A percentile compares a stretch with the other conserved stretches of the same genome.
Conservation (phyloP, 30 jellyfish, hydroid and myxozoan species). For the Hydractinia symbiolongicarpus region DNA sequence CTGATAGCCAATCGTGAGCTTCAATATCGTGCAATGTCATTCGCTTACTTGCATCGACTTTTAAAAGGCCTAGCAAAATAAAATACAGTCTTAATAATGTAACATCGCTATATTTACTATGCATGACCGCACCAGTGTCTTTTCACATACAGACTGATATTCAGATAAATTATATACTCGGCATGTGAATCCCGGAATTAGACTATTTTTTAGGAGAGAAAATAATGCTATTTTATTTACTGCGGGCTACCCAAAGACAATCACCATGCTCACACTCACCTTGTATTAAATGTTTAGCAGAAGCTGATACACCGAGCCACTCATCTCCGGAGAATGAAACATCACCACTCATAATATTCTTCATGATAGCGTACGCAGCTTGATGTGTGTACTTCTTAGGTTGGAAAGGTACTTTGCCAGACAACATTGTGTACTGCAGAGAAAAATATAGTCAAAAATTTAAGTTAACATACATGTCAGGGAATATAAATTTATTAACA, state of each 20-base stretch:
- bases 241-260: neutral
- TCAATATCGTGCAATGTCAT: conserved; percentile 61
- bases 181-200: no score
- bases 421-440: conserved; percentile 89
- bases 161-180: no score
- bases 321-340: conserved; percentile 78
- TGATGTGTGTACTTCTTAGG: conserved; percentile 49
- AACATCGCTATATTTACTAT: no score
- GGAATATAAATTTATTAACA: no score
- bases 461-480: neutral
- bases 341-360: conserved; percentile 83
- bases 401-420: conserved; percentile 94
- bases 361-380: conserved; percentile 70
- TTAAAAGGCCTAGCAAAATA: conserved; percentile 65
- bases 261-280: conserved; percentile 41
- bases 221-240: no score
- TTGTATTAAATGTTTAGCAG: conserved; percentile 78
- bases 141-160: no score
- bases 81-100: neutral
- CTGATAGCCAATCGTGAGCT: conserved; percentile 94
- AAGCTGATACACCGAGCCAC: conserved; percentile 74
- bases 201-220: no score
- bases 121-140: no score
- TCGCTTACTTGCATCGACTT: conserved; percentile 87
- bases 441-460: neutral